Evolutionary conservation across 2,113 vertebrate species (phyloP), one percentile per base, ranked within the genome.

Genomic region (Neogale vison): DNA sequence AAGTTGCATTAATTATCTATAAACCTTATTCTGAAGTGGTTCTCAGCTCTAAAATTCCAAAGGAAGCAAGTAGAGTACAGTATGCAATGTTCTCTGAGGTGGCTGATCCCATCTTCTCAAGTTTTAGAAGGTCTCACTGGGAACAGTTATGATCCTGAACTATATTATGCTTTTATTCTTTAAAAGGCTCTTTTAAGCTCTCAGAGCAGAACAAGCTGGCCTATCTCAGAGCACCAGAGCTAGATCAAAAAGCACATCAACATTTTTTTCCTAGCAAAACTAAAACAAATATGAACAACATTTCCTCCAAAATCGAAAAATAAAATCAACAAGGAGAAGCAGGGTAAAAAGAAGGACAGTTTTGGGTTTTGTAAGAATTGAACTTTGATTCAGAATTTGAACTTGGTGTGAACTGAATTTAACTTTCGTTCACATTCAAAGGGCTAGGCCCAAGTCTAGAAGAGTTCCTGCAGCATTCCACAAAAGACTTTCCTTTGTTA

Each of bases 91-190:
- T 72, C 76, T 97, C 59, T 57, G 85, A 81, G 93, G 55, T 79
- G 26, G 34, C 83, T 59, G 9, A 57, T 94, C 87, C 77, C 77
- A 8, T 94, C 86, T 98, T 36, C 88, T 3, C 0, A 0, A 14
- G 67, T 93, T 77, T 77, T 80, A 97, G 93, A 50, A 76, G 90
- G 39, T 83, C 83, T 97, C 96, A 74, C 14, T 93, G 96, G 96
- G 93, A 88, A 50, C 24, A 71, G 67, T 67, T 36, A 89, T 87
- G 59, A 61, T 12, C 4, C 57, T 76, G 84, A 85, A 87, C 77
- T 94, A 84, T 93, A 95, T 98, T 94, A 93, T 96, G 72, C 20
- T 61, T 93, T 96, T 85, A 31, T n/a, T 95, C 77, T 97, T 72
- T 94, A 72, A 96, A 93, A 94, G 61, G 26, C 39, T 97, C 95